A percentile compares a stretch with the other conserved stretches of the same genome.
Conservation (phyloP, 2,888 invertebrate species). For the Lycocerus yunnanus region DNA sequence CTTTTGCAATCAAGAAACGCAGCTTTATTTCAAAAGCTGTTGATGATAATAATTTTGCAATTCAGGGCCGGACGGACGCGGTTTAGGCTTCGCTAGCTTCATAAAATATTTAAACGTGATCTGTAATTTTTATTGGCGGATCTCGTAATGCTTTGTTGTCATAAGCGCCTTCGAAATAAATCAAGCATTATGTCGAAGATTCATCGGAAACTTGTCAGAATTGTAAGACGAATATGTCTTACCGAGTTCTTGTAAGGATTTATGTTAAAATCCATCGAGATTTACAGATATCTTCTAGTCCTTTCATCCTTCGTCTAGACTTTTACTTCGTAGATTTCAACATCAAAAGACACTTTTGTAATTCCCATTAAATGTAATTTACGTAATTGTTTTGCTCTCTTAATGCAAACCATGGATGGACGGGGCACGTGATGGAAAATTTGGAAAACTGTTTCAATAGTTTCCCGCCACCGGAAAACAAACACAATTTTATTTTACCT, state of each 20-base stretch:
- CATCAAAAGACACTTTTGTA: conserved; percentile 11
- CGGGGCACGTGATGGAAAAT: no score
- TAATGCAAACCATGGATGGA: not conserved
- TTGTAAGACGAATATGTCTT: conserved; percentile 26
- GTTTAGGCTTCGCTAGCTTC: not conserved
- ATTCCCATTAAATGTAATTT: not conserved
- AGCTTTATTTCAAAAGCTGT: not conserved
- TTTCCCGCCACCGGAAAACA: no score
- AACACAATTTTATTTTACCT: no score
- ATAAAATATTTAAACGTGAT: not conserved
- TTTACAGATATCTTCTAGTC: conserved; percentile 29
- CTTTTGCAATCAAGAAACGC: not conserved
- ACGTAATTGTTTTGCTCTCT: not conserved
- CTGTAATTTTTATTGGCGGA: no score
- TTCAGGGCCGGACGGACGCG: not conserved
- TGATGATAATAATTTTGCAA: not conserved
- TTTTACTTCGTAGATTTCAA: conserved; percentile 23
- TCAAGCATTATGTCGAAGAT: conserved; percentile 29
- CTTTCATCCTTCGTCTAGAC: conserved; percentile 25
- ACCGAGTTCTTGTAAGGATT: conserved; percentile 30
- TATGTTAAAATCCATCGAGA: conserved; percentile 31
- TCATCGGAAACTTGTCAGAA: conserved; percentile 34
- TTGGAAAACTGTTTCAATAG: no score
- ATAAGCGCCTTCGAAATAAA: conserved; percentile 24
- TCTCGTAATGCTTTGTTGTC: conserved; percentile 1